These are phyloP conservation scores for Strix uralensis DNA, from an alignment of 2,113 vertebrate species.

Conservation along the genomic window DNA sequence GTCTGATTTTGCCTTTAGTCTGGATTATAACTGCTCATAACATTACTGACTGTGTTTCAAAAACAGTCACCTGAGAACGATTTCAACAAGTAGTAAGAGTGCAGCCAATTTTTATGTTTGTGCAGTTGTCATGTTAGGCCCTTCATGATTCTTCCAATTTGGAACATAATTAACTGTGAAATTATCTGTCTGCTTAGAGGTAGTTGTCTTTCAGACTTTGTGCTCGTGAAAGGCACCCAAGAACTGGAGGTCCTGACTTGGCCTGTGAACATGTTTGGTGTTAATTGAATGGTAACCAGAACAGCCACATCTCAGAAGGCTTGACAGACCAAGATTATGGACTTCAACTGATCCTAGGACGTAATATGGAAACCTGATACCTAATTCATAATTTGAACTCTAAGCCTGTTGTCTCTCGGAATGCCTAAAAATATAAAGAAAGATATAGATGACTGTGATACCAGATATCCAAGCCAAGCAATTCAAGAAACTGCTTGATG, in stretches of 20 bases:
- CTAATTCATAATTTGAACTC: not conserved
- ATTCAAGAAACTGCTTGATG: not conserved
- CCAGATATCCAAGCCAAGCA: not conserved
- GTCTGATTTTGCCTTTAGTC: not conserved
- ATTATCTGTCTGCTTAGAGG: not conserved
- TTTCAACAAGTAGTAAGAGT: not conserved
- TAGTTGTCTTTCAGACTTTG: not conserved
- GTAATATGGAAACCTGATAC: not conserved
- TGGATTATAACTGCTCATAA: not conserved
- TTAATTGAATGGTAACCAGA: not conserved
- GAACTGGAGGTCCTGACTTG: not conserved
- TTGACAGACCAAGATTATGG: not conserved
- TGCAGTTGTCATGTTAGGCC: not conserved
- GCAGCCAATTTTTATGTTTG: not conserved
- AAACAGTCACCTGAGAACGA: not conserved
- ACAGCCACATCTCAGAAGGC: not conserved
- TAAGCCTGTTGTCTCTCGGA: not conserved
- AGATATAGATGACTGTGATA: not conserved
- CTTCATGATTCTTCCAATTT: not conserved
- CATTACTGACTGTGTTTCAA: not conserved
- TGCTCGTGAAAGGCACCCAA: not conserved
- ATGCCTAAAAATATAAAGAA: not conserved
- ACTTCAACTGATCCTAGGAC: not conserved
- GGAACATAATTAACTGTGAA: not conserved
- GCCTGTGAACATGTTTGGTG: not conserved